Percentiles rank a stretch among this genome's conserved stretches.
These are phyloP conservation scores for Xiphorhynchus erythropygius DNA, from an alignment of 2,797 vertebrate species.

Conservation along the genomic window DNA sequence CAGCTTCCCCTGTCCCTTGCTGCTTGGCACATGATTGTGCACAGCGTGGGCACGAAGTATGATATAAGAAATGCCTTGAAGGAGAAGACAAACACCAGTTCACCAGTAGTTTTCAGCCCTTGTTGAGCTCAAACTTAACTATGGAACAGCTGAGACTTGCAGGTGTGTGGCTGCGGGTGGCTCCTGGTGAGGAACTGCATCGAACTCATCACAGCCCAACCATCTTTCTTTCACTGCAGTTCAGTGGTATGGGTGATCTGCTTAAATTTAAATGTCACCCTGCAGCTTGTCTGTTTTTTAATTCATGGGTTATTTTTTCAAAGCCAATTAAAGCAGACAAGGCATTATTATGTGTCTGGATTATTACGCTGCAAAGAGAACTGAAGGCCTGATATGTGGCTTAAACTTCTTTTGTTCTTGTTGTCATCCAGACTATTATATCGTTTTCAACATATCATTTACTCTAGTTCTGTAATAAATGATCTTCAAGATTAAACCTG, in stretches of 20 bases:
- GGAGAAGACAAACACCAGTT: neutral
- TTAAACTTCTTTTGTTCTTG: conserved; percentile 11
- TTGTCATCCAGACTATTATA: conserved; percentile 49
- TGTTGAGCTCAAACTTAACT: neutral
- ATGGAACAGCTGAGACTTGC: neutral
- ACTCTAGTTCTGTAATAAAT: conserved; percentile 74
- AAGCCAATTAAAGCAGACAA: conserved; percentile 24
- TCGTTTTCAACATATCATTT: conserved; percentile 71
- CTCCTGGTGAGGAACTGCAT: neutral
- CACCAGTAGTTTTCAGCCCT: neutral
- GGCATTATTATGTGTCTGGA: neutral
- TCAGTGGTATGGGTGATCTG: neutral
- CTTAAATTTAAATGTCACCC: neutral
- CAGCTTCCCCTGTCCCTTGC: neutral
- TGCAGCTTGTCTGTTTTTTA: conserved; percentile 24
- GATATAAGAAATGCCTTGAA: neutral
- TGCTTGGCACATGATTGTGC: neutral
- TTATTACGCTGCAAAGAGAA: conserved; percentile 14
- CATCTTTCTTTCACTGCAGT: neutral
- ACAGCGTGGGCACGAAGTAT: neutral
- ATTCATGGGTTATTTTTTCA: conserved; percentile 21
- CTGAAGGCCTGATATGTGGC: neutral
- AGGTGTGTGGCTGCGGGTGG: neutral
- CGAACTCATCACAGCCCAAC: neutral
- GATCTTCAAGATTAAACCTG: conserved; percentile 71